These are phyloP conservation scores for Cephalopholis sonnerati DNA, from an alignment of 2,113 vertebrate species.

Conservation along the genomic window DNA sequence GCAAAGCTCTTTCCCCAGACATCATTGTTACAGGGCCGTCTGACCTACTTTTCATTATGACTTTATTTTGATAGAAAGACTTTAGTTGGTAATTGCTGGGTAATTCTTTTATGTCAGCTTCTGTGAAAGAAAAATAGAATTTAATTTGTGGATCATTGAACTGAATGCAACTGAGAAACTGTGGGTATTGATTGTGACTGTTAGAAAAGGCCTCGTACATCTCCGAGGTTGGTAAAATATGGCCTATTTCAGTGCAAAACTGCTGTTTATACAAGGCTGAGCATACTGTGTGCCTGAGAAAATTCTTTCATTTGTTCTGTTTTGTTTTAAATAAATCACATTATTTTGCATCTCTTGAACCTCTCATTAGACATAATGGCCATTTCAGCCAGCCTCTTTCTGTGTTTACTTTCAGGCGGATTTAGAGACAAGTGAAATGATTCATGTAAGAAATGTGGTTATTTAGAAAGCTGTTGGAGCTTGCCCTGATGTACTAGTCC, in stretches of 20 bases:
- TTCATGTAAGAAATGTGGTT: neutral
- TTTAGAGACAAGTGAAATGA: neutral
- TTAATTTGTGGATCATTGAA: slow-evolving; percentile 31
- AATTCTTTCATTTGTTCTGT: neutral
- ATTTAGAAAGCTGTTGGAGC: neutral
- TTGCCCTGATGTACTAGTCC: neutral
- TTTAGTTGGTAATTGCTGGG: slow-evolving; percentile 35
- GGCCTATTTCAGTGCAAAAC: slow-evolving; percentile 14
- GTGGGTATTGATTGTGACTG: slow-evolving; percentile 26
- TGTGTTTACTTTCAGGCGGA: neutral
- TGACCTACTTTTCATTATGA: slow-evolving; percentile 50
- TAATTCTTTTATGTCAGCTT: slow-evolving; percentile 35
- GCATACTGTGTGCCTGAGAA: neutral
- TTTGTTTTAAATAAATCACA: slow-evolving; percentile 1
- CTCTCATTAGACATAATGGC: neutral
- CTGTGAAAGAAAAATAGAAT: slow-evolving; percentile 7
- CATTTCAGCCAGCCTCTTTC: neutral
- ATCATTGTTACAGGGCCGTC: slow-evolving; percentile 20
- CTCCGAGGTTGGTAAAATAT: slow-evolving; percentile 25
- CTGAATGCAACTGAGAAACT: slow-evolving; percentile 37
- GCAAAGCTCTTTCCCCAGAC: slow-evolving; percentile 11
- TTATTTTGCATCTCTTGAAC: neutral
- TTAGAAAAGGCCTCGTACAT: slow-evolving; percentile 4
- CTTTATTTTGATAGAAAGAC: slow-evolving; percentile 17
- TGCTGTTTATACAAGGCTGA: neutral